A percentile compares a stretch with the other conserved stretches of the same genome.
These are phyloP conservation scores for Anastrepha ludens DNA, from an alignment of 1,140 invertebrate genomes.

Conservation along the genomic window DNA sequence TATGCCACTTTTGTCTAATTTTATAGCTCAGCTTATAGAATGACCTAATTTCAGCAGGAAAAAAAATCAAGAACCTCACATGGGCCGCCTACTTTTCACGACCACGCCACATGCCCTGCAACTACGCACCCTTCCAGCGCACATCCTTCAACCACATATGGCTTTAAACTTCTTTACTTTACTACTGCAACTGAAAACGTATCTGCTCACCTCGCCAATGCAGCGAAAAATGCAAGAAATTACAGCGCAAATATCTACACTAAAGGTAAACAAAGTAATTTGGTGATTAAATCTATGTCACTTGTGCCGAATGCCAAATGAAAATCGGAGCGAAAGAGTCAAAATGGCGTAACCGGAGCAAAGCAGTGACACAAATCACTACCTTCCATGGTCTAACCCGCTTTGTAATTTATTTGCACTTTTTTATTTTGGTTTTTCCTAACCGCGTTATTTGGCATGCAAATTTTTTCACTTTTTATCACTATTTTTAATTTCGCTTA, in stretches of 20 bases:
- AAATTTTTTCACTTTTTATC: background rate
- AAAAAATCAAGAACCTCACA: too few relatives aligned
- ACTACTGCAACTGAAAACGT: too few relatives aligned
- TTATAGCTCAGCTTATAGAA: too few relatives aligned
- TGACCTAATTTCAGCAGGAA: too few relatives aligned
- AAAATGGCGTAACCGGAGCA: conserved; percentile 15
- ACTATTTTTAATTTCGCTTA: conserved; percentile 2
- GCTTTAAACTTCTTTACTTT: too few relatives aligned
- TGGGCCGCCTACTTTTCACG: too few relatives aligned
- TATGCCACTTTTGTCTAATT: too few relatives aligned
- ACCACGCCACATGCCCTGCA: too few relatives aligned
- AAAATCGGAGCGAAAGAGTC: background rate
- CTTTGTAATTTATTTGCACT: background rate
- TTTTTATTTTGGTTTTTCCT: background rate
- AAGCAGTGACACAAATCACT: background rate
- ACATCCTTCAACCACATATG: too few relatives aligned
- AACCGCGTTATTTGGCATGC: conserved; percentile 3
- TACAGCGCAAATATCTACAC: background rate
- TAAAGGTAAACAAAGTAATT: conserved; percentile 11
- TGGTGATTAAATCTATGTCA: conserved; percentile 16
- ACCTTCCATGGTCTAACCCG: too few relatives aligned
- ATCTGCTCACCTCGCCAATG: too few relatives aligned
- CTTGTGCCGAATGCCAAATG: background rate
- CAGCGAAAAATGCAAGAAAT: background rate
- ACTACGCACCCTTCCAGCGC: too few relatives aligned